Evolutionary conservation across 2,888 invertebrate species (phyloP).

Genomic region (Oscheius sp.): DNA sequence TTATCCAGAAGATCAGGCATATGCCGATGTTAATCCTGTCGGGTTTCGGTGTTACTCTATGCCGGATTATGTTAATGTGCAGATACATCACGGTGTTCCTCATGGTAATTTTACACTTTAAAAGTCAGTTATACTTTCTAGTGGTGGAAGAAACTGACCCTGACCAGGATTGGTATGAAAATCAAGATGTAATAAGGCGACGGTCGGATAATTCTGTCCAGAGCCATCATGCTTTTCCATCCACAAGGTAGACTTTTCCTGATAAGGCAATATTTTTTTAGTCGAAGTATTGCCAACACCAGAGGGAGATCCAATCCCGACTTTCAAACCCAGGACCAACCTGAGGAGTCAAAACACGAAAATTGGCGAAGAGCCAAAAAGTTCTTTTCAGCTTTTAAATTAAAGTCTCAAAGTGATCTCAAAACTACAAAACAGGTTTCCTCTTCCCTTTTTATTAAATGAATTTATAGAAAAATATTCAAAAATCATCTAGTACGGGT

Average conservation of each 20-base stretch:
- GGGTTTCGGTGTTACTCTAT: slow-evolving; percentile 4
- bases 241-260: slow-evolving; percentile 12
- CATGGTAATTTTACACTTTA: background rate
- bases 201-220: slow-evolving; percentile 36
- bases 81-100: slow-evolving; percentile 6
- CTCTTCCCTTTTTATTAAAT: too few relatives aligned
- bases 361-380: slow-evolving; percentile 55
- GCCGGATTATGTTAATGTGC: slow-evolving; percentile 30
- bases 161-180: slow-evolving; percentile 4
- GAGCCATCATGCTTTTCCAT: slow-evolving; percentile 22
- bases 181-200: slow-evolving; percentile 18
- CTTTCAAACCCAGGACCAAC: slow-evolving; percentile 37
- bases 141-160: slow-evolving; percentile 25
- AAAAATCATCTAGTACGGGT: slow-evolving; percentile 52
- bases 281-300: slow-evolving; percentile 27
- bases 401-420: slow-evolving; percentile 52
- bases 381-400: slow-evolving; percentile 56
- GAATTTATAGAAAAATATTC: slow-evolving; percentile 14
- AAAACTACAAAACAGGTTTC: slow-evolving; percentile 19
- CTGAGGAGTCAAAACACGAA: slow-evolving; percentile 40
- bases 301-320: slow-evolving; percentile 54
- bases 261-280: background rate
- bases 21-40: background rate
- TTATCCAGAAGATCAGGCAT: slow-evolving; percentile 10
- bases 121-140: background rate